These are phyloP conservation scores for Pinctada fucata DNA, from an alignment of 2,888 invertebrate species.

Conservation along the genomic window DNA sequence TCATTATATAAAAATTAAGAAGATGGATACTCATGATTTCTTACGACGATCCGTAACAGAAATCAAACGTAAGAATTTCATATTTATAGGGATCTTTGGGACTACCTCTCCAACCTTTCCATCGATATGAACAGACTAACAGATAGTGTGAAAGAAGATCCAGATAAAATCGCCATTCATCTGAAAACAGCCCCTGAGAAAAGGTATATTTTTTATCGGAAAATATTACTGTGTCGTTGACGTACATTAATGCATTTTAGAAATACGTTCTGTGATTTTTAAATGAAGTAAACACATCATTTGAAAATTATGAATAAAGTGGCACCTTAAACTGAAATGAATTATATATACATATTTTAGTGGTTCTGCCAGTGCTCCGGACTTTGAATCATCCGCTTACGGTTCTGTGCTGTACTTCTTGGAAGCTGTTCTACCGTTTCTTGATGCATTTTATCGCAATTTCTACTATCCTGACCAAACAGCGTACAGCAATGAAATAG, in stretches of 20 bases:
- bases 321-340: too few species aligned
- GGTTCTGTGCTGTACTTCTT: conserved; percentile 74
- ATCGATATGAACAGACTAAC: conserved; percentile 70
- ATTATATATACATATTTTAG: conserved; percentile 37
- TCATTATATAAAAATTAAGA: too few species aligned
- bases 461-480: conserved; percentile 73
- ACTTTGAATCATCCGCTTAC: conserved; percentile 71
- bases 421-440: conserved; percentile 74
- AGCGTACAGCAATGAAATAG: conserved; percentile 70
- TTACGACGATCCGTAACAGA: too few species aligned
- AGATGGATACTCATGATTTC: too few species aligned
- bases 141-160: conserved; percentile 69
- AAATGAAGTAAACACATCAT: too few species aligned
- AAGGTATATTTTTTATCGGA: conserved; percentile 47
- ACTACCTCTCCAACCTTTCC: conserved; percentile 68
- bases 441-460: conserved; percentile 74
- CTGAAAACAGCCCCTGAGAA: conserved; percentile 71
- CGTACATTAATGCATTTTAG: too few species aligned
- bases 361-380: conserved; percentile 65
- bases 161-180: conserved; percentile 69
- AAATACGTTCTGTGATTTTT: too few species aligned
- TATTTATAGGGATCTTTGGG: conserved; percentile 71
- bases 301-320: too few species aligned
- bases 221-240: too few species aligned
- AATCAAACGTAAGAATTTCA: background rate